A percentile compares a stretch with the other conserved stretches of the same genome.
Conservation (phyloP, 2,888 invertebrate species). For the Parapristionchus giblindavisi region DNA sequence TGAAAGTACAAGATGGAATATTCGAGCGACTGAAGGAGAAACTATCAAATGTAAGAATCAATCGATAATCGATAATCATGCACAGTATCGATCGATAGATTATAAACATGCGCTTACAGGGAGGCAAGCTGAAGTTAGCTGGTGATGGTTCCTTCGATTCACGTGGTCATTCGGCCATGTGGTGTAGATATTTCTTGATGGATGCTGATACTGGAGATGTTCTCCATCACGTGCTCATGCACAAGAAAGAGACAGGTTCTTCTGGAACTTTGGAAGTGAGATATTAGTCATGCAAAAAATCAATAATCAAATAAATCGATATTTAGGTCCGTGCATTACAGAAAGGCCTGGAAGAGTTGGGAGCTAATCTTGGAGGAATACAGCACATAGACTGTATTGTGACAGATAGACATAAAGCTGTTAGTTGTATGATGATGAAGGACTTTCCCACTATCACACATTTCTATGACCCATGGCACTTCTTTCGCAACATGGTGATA, state of each 20-base stretch:
- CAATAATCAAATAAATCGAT: no score
- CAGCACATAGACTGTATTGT: not conserved
- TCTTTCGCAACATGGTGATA: slow-evolving; percentile 1
- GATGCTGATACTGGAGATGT: slow-evolving; percentile 4
- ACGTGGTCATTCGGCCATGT: not conserved
- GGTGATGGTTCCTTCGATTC: slow-evolving; percentile 2
- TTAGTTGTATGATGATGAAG: not conserved
- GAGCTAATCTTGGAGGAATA: not conserved
- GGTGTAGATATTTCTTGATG: slow-evolving; percentile 7
- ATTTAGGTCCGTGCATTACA: no score
- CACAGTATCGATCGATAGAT: not conserved
- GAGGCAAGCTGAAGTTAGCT: not conserved
- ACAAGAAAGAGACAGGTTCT: slow-evolving; percentile 1
- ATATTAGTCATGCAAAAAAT: no score
- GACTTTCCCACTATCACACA: not conserved
- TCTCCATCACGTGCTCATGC: not conserved
- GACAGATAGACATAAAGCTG: not conserved
- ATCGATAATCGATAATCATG: not conserved
- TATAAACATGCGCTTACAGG: no score
- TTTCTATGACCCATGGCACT: slow-evolving; percentile 12
- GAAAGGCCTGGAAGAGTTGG: not conserved
- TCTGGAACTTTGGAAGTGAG: slow-evolving; percentile 6
- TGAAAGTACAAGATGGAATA: not conserved
- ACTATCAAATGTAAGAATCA: not conserved
- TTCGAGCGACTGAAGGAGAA: not conserved